These are phyloP conservation scores for Lithophane ornitopus DNA, from an alignment of 2,888 invertebrate genomes.

Conservation along the genomic window DNA sequence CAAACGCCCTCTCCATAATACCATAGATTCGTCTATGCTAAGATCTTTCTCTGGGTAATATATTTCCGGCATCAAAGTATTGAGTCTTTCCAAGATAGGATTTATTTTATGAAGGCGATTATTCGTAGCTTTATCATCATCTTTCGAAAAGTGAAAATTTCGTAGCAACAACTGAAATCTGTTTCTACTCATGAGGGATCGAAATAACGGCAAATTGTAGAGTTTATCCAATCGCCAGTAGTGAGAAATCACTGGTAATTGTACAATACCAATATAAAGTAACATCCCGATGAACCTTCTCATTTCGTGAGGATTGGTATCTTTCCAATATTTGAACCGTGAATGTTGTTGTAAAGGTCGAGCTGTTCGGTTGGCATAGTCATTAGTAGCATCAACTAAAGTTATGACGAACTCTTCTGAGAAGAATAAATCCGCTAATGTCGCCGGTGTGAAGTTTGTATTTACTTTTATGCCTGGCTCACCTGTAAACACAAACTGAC, in stretches of 20 bases:
- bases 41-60: slow-evolving; percentile 7
- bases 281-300: too few relatives aligned
- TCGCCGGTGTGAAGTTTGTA: background rate
- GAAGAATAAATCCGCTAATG: background rate
- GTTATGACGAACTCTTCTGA: background rate
- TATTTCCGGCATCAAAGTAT: slow-evolving; percentile 1
- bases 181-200: too few relatives aligned
- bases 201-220: too few relatives aligned
- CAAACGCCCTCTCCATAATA: slow-evolving; percentile 17
- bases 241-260: too few relatives aligned
- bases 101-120: background rate
- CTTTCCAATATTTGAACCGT: slow-evolving; percentile 1
- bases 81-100: background rate
- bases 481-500: background rate
- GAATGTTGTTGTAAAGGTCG: background rate
- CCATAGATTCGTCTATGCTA: slow-evolving; percentile 21
- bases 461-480: background rate
- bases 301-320: background rate
- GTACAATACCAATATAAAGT: too few relatives aligned
- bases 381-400: slow-evolving; percentile 2
- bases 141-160: too few relatives aligned
- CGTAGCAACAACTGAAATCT: too few relatives aligned
- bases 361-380: slow-evolving; percentile 1
- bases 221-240: too few relatives aligned
- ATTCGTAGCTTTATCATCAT: too few relatives aligned